These are phyloP conservation scores for Apogon hyalosoma DNA, from an alignment of 2,797 vertebrate genomes.

Conservation along the genomic window DNA sequence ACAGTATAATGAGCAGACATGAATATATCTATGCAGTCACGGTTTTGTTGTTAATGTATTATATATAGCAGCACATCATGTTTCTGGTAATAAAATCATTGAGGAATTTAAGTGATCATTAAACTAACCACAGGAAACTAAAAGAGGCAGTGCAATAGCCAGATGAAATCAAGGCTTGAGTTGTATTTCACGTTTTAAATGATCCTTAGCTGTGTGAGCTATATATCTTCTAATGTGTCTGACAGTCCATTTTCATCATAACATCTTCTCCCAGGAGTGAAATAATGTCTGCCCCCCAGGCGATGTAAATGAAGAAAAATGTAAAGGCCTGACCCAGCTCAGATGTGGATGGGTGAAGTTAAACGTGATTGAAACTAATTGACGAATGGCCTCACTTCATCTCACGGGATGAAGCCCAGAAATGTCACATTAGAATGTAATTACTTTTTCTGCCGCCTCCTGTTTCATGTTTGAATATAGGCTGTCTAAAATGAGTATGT, in stretches of 20 bases:
- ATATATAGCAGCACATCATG: background rate
- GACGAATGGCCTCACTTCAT: constrained; percentile 63
- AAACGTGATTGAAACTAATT: constrained; percentile 73
- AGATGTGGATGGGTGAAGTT: constrained; percentile 59
- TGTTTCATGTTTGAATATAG: constrained; percentile 45
- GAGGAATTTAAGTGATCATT: constrained; percentile 37
- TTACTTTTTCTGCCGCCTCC: constrained; percentile 50
- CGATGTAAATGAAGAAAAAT: constrained; percentile 73
- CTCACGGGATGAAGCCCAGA: constrained; percentile 67
- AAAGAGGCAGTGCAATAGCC: constrained; percentile 18
- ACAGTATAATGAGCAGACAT: background rate
- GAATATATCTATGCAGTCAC: background rate
- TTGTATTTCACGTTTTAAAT: constrained; percentile 49
- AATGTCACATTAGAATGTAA: constrained; percentile 67
- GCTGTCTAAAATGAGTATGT: constrained; percentile 22
- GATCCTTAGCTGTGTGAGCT: constrained; percentile 40
- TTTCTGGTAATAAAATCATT: constrained; percentile 12
- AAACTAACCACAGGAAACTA: constrained; percentile 30
- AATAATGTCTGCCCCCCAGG: constrained; percentile 68
- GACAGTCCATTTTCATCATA: constrained; percentile 73
- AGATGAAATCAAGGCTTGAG: constrained; percentile 39
- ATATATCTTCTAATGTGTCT: constrained; percentile 62
- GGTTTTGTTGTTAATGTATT: background rate
- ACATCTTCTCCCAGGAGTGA: constrained; percentile 66
- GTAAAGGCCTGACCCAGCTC: constrained; percentile 45